Evolutionary conservation across 2,113 vertebrate species (phyloP).

Genomic region (Nipponia nippon): DNA sequence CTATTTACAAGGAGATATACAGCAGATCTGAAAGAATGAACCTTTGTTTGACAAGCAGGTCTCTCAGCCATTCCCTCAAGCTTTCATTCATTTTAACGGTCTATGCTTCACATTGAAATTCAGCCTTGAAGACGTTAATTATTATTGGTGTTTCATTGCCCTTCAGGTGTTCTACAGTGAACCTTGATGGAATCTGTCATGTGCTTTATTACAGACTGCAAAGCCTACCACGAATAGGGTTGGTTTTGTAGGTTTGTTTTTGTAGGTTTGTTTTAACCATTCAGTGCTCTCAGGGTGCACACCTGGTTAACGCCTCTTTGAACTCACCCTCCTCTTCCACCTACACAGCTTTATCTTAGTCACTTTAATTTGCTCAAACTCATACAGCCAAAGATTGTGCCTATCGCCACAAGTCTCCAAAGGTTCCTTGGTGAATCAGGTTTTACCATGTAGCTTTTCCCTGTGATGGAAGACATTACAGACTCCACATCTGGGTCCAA

Average conservation of each 20-base stretch:
- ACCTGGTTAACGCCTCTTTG: neutral
- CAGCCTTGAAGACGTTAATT: neutral
- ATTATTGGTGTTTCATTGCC: neutral
- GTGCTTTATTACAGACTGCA: neutral
- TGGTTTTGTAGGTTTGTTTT: neutral
- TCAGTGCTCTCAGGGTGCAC: neutral
- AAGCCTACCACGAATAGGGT: accelerated
- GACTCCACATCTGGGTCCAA: neutral
- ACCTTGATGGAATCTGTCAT: neutral
- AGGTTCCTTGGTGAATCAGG: neutral
- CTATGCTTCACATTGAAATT: neutral
- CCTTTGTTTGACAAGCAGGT: neutral
- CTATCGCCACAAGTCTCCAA: neutral
- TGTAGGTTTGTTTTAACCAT: neutral
- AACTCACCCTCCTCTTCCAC: neutral
- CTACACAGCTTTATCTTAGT: neutral
- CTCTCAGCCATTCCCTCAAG: neutral
- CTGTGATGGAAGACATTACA: neutral
- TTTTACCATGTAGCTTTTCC: neutral
- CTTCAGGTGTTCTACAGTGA: neutral
- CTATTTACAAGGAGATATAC: neutral
- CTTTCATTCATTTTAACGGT: neutral
- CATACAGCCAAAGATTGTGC: neutral
- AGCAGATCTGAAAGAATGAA: neutral
- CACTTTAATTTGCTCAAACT: neutral